These are phyloP conservation scores for Edolisoma coerulescens DNA, from an alignment of 2,113 vertebrate species.

Conservation along the genomic window DNA sequence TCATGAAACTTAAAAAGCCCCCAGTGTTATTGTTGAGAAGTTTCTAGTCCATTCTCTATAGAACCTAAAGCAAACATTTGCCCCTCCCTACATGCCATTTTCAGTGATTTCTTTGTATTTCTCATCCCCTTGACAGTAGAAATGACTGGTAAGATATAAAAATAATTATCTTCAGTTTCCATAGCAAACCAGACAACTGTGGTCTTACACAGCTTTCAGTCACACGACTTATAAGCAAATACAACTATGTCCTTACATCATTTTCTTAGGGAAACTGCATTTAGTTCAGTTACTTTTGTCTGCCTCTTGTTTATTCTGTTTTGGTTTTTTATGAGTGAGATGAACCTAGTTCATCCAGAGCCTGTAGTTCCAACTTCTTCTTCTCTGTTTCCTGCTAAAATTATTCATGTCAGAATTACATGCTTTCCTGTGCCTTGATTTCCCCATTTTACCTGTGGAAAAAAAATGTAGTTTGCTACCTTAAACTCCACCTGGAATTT, in stretches of 20 bases:
- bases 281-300: not conserved
- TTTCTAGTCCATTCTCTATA: not conserved
- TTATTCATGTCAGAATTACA: not conserved
- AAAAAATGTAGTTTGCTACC: not conserved
- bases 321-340: not conserved
- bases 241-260: not conserved
- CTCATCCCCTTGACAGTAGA: not conserved
- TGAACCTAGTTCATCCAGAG: not conserved
- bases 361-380: not conserved
- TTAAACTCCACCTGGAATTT: not conserved
- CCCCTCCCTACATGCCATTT: rapidly evolving
- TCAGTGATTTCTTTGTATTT: not conserved
- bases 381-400: not conserved
- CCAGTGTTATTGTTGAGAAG: not conserved
- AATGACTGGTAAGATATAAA: not conserved
- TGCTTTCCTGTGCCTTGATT: not conserved
- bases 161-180: not conserved
- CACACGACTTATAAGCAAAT: not conserved
- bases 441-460: not conserved
- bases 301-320: not conserved
- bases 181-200: not conserved
- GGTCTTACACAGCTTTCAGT: not conserved
- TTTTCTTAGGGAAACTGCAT: not conserved
- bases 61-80: not conserved
- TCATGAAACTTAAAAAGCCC: not conserved